These are phyloP conservation scores for Eupeodes corollae DNA, from an alignment of 1,140 invertebrate species.

Conservation along the genomic window DNA sequence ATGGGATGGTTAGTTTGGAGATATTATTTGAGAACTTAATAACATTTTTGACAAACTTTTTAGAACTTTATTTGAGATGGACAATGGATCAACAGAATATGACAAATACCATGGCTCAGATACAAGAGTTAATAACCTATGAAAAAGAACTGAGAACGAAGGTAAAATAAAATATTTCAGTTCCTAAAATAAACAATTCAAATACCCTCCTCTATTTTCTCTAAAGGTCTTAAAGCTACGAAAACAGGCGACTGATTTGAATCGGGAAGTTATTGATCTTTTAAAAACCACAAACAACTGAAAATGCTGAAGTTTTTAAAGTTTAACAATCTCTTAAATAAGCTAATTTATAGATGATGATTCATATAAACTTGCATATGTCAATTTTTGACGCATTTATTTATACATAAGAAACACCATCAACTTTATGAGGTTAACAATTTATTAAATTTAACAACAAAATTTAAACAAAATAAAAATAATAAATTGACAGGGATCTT, in stretches of 20 bases:
- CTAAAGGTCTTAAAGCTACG: constrained; percentile 27
- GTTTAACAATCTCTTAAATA: constrained; percentile 12
- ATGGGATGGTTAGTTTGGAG: constrained; percentile 48
- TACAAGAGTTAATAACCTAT: constrained; percentile 42
- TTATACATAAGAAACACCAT: constrained; percentile 18
- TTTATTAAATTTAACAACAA: too few relatives aligned
- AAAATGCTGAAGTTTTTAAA: constrained; percentile 16
- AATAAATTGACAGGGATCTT: too few relatives aligned
- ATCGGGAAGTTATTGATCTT: constrained; percentile 22
- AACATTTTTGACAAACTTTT: not conserved
- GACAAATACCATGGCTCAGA: constrained; percentile 41
- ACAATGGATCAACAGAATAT: constrained; percentile 46
- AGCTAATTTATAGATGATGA: constrained; percentile 13
- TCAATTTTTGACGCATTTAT: constrained; percentile 37
- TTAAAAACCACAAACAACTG: constrained; percentile 12
- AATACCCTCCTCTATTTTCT: not conserved
- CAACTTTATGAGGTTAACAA: not conserved
- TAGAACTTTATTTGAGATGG: constrained; percentile 52
- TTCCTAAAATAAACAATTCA: too few relatives aligned
- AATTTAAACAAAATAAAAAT: too few relatives aligned
- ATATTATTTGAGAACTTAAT: constrained; percentile 11
- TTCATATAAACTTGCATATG: constrained; percentile 11
- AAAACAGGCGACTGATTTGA: constrained; percentile 28
- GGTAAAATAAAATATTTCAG: constrained; percentile 28
- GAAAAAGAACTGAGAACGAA: constrained; percentile 48